phyloP scores from a whole-genome alignment of 2,797 vertebrate species.

The Gallirallus australis region DNA sequence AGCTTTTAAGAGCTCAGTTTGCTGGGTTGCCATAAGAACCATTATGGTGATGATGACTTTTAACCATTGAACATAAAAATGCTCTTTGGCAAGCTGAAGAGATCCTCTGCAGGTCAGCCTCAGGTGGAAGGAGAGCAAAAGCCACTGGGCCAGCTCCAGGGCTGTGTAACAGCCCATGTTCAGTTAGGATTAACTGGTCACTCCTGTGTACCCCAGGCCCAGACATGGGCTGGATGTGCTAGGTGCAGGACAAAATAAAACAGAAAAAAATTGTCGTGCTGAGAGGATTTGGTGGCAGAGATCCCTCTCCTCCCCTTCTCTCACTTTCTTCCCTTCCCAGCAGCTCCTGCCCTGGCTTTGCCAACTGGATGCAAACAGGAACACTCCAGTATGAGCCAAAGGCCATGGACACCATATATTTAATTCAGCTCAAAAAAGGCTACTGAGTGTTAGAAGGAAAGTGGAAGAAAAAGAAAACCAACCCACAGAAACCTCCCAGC shows the following conservation, averaged over 20 bases:
- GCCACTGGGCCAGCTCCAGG: not conserved
- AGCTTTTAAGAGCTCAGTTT: conserved; percentile 4
- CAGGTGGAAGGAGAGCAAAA: not conserved
- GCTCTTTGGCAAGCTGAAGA: not conserved
- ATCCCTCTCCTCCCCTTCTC: not conserved
- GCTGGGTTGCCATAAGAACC: conserved; percentile 18
- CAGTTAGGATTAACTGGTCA: not conserved
- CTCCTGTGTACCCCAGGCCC: not conserved
- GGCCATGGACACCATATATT: not conserved
- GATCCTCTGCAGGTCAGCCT: not conserved
- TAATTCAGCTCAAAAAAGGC: not conserved
- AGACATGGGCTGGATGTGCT: not conserved
- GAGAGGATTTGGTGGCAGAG: not conserved
- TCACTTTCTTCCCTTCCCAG: not conserved
- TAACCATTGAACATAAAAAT: not conserved
- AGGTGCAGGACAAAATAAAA: not conserved
- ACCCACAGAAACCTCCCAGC: not conserved
- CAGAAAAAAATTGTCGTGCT: not conserved
- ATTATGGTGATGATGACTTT: not conserved
- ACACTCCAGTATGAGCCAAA: not conserved
- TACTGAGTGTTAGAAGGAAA: not conserved
- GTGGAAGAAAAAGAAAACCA: not conserved
- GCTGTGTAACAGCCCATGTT: not conserved
- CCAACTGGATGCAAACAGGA: not conserved
- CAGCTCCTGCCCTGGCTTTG: not conserved